Evolutionary conservation across 2,797 vertebrate species (phyloP).

Genomic region (Gymnocypris eckloni): DNA sequence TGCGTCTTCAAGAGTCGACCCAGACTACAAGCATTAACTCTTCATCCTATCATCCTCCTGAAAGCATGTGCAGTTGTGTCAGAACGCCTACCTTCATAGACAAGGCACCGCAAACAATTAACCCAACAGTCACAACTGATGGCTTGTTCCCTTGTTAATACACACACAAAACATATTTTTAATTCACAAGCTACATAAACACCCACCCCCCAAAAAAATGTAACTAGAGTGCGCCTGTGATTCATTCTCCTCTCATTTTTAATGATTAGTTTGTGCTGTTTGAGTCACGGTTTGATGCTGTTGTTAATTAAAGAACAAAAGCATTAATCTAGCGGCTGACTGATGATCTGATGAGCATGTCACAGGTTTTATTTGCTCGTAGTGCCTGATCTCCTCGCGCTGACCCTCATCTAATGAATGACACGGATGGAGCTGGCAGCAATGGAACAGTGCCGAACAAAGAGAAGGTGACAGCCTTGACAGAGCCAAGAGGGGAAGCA

Average conservation of each 20-base stretch:
- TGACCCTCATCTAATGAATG: slow-evolving; percentile 55
- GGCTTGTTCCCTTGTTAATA: slow-evolving; percentile 48
- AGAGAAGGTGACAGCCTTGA: slow-evolving; percentile 14
- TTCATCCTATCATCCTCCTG: background rate
- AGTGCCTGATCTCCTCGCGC: slow-evolving; percentile 46
- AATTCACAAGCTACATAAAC: slow-evolving; percentile 48
- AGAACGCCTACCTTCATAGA: slow-evolving; percentile 40
- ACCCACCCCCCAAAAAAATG: slow-evolving; percentile 9
- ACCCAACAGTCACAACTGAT: slow-evolving; percentile 38
- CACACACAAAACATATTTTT: slow-evolving; percentile 39
- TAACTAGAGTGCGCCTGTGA: slow-evolving; percentile 51
- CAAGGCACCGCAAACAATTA: slow-evolving; percentile 43
- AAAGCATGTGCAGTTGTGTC: slow-evolving; percentile 14
- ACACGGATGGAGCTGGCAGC: slow-evolving; percentile 31
- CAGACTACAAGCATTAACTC: background rate
- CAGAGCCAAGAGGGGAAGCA: slow-evolving; percentile 19
- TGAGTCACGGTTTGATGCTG: slow-evolving; percentile 59
- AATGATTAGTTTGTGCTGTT: slow-evolving; percentile 58
- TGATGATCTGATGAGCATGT: slow-evolving; percentile 60
- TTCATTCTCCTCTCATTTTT: slow-evolving; percentile 62
- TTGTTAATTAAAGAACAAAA: slow-evolving; percentile 59
- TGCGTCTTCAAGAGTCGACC: background rate
- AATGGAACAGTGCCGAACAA: slow-evolving; percentile 27
- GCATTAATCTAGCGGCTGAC: slow-evolving; percentile 58
- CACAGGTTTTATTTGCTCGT: slow-evolving; percentile 57